Base-by-base conservation (phyloP, 2,797 vertebrate genomes). In the Ciconia nigra region DNA sequence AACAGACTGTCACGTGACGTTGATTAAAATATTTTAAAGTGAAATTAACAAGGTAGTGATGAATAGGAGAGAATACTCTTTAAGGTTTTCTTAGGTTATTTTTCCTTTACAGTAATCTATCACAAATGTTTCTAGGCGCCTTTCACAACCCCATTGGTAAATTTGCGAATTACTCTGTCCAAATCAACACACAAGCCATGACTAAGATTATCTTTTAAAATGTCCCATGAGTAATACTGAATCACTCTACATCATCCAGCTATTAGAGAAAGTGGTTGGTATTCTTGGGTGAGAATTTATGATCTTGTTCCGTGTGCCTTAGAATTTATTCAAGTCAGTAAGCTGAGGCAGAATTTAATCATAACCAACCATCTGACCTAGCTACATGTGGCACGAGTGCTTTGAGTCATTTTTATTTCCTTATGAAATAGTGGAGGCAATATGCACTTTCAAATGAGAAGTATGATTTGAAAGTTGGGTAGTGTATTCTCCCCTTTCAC, bases 311-410 rank as follows among this genome's bases (percentile, higher is more conserved):
- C 0, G 0, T 39, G 39, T 80, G 62, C 72, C 46, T 49, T 70
- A 70, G 55, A 55, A 83, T 94, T 94, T 95, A 72, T 89, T 94
- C 78, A 92, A 74, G 81, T 82, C 39, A 54, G 58, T 80, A 89
- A 90, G 31, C 80, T 63, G 87, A 88, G 58, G 58, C 69, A 89
- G 80, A 74, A 71, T 95, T 95, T 89, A 94, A 94, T 94, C 86
- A 84, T 37, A 55, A 37, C 21, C 25, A 57, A 15, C 9, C 35
- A 55, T 86, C 47, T 94, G 83, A 96, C 82, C 39, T 52, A 63
- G n/a, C 73, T 80, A 25, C 49, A 14, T 24, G 71, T 42, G 83
- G 37, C 63, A n/a, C 0, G 5, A 73, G n/a, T 11, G 28, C 69
- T 67, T 61, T 17, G 81, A 74, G 61, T 71, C 0, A 0, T 66